phyloP scores from a whole-genome alignment of 1,140 invertebrate species.

The Drosophila obscura region DNA sequence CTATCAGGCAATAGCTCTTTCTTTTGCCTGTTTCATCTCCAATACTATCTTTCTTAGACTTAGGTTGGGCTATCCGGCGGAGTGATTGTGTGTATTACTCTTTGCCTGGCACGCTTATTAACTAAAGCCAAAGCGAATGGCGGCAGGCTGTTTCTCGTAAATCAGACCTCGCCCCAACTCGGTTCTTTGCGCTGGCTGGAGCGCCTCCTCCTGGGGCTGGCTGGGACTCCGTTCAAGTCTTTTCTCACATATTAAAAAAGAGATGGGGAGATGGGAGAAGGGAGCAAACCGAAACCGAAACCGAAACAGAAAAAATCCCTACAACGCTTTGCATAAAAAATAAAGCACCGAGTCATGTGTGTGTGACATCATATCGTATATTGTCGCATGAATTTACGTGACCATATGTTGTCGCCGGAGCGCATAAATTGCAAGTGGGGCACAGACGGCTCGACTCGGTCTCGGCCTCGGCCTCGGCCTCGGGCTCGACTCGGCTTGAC shows the following conservation, averaged over 20 bases:
- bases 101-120: constrained; percentile 63
- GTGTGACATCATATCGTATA: constrained; percentile 81
- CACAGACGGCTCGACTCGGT: constrained; percentile 50
- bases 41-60: too few relatives aligned
- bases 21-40: too few relatives aligned
- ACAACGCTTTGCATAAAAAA: constrained; percentile 80
- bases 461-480: not conserved
- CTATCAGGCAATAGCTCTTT: not conserved
- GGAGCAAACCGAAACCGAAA: constrained; percentile 42
- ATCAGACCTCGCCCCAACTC: constrained; percentile 39
- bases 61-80: not conserved
- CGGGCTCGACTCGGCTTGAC: not conserved
- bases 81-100: constrained; percentile 24
- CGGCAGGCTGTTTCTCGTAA: constrained; percentile 67
- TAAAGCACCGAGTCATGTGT: constrained; percentile 69
- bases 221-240: constrained; percentile 61
- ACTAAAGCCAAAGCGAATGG: constrained; percentile 58
- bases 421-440: constrained; percentile 78
- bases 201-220: constrained; percentile 13
- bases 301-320: constrained; percentile 57
- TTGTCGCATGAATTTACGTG: constrained; percentile 82
- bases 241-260: constrained; percentile 76
- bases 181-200: not conserved
- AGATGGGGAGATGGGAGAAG: constrained; percentile 7
- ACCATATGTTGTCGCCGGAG: constrained; percentile 80